Conservation (phyloP, 2,113 vertebrate species). For the Argyrosomus japonicus region DNA sequence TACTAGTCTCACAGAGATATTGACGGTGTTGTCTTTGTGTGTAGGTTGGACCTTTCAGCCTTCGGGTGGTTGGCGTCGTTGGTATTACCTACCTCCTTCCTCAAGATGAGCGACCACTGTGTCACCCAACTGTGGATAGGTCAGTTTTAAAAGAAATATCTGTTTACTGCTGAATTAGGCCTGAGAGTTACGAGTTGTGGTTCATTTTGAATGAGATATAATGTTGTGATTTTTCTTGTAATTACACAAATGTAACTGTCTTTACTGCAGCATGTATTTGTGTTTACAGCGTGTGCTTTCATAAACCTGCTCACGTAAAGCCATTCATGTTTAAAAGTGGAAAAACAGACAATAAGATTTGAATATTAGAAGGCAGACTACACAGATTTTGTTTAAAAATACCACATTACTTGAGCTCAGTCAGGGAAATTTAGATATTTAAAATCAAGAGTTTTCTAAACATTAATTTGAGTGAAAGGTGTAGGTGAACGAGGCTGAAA, state of each 20-base stretch:
- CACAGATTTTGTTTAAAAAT: not conserved
- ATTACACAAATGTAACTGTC: not conserved
- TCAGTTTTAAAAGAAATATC: conserved; percentile 66
- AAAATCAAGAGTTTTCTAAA: not conserved
- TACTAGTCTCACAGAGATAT: not conserved
- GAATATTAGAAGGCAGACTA: not conserved
- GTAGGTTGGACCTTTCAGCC: conserved; percentile 95
- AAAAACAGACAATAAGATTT: not conserved
- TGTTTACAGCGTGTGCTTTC: not conserved
- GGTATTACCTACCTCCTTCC: conserved; percentile 98
- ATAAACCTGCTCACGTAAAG: not conserved
- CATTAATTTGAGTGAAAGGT: not conserved
- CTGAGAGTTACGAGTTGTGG: not conserved
- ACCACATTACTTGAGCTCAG: not conserved
- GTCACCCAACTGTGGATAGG: conserved; percentile 97
- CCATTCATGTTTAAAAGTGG: not conserved
- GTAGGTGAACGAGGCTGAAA: not conserved
- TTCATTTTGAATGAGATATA: not conserved
- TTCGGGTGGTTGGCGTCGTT: conserved; percentile 96
- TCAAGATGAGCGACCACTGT: conserved; percentile 95
- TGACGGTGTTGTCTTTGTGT: not conserved
- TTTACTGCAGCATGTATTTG: not conserved
- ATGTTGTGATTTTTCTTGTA: not conserved
- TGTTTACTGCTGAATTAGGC: not conserved
- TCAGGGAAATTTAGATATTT: not conserved